phyloP scores from a whole-genome alignment of 1,140 invertebrate species.

The Spodoptera frugiperda region DNA sequence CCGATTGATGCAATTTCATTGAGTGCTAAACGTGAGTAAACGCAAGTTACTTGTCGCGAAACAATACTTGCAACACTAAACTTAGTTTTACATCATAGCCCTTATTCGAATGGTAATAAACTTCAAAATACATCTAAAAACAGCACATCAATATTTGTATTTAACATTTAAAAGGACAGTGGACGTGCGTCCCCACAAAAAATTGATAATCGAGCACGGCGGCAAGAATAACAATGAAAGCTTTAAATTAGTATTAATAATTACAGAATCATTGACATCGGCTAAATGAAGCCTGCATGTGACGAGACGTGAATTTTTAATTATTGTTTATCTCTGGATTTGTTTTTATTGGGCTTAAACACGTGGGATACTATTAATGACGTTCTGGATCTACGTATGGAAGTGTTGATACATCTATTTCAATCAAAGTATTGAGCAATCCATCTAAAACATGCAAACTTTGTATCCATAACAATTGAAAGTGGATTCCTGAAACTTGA shows the following conservation, averaged over 20 bases:
- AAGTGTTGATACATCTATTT: no score
- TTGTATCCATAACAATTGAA: background rate
- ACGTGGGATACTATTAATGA: slow-evolving; percentile 34
- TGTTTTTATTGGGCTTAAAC: slow-evolving; percentile 39
- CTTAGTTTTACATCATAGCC: slow-evolving; percentile 46
- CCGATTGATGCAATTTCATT: slow-evolving; percentile 82
- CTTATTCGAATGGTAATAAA: slow-evolving; percentile 58
- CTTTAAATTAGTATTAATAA: slow-evolving; percentile 81
- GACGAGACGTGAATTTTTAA: slow-evolving; percentile 74
- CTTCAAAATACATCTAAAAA: slow-evolving; percentile 52
- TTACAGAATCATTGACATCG: slow-evolving; percentile 82
- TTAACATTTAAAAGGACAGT: slow-evolving; percentile 69
- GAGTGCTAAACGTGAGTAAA: slow-evolving; percentile 82
- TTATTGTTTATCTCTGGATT: slow-evolving; percentile 47
- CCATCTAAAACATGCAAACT: background rate
- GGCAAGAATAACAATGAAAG: slow-evolving; percentile 79
- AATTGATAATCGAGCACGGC: slow-evolving; percentile 76
- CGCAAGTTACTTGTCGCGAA: slow-evolving; percentile 69
- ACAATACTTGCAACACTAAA: slow-evolving; percentile 59
- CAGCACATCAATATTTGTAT: slow-evolving; percentile 42
- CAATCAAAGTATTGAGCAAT: no score
- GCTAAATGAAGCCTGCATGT: slow-evolving; percentile 68
- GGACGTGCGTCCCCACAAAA: slow-evolving; percentile 69
- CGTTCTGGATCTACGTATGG: slow-evolving; percentile 12
- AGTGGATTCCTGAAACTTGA: background rate